phyloP scores from a whole-genome alignment of 2,797 vertebrate species.

The Bryconaethiops microstoma region DNA sequence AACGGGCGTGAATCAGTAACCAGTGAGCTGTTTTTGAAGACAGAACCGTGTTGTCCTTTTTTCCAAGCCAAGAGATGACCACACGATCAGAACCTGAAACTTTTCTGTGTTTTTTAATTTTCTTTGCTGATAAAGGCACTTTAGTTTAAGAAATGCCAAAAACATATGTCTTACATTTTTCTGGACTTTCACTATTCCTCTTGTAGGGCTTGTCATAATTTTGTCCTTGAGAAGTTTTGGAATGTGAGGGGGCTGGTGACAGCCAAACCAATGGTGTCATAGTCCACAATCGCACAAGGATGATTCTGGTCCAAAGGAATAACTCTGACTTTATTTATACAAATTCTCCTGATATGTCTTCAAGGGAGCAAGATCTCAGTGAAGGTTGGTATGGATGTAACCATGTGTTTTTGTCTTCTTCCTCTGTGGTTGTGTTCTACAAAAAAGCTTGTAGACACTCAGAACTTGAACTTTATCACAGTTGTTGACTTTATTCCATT shows the following conservation, averaged over 20 bases:
- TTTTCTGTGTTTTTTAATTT: constrained; percentile 42
- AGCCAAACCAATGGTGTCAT: not conserved
- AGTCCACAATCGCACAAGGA: not conserved
- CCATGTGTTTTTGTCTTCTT: not conserved
- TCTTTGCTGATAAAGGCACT: constrained; percentile 26
- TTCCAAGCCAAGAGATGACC: constrained; percentile 46
- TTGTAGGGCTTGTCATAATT: not conserved
- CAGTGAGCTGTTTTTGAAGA: constrained; percentile 44
- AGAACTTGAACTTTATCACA: not conserved
- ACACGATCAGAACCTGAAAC: constrained; percentile 26
- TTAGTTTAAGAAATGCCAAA: constrained; percentile 44
- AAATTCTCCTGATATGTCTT: constrained; percentile 1
- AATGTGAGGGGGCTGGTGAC: constrained; percentile 9
- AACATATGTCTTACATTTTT: constrained; percentile 38
- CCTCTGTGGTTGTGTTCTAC: not conserved
- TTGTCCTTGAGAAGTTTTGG: constrained; percentile 46
- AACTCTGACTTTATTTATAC: constrained; percentile 8
- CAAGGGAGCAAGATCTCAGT: constrained; percentile 29
- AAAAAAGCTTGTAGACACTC: not conserved
- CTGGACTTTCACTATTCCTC: not conserved
- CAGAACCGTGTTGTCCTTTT: constrained; percentile 41
- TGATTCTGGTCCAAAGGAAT: constrained; percentile 6
- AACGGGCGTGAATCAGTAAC: constrained; percentile 42
- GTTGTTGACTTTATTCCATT: not conserved
- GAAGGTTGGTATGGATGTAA: not conserved